Evolutionary conservation across 2,113 vertebrate genomes (phyloP), one percentile per base, ranked within the genome.

Genomic region (Syngnathoides biaculeatus): DNA sequence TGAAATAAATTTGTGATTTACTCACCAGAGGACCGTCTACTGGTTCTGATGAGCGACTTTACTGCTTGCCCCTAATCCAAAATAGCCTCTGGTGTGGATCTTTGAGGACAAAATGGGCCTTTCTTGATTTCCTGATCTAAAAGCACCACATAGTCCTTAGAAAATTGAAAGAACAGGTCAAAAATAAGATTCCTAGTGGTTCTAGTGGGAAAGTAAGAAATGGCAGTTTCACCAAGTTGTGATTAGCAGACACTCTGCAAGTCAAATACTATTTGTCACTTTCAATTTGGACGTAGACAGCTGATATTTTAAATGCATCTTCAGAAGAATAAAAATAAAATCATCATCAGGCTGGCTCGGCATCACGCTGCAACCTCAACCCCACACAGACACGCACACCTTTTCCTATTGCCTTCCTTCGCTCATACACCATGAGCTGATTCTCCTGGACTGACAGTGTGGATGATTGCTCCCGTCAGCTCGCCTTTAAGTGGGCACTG

Each of bases 401-500:
- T 69, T 24, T 82, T 80, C 58, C 43, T 72, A 59, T 68, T 77
- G 64, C 65, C 61, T 40, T 47, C 64, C 39, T 58, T 63, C 26
- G 66, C 53, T 40, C 15, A 43, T 43, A 45, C 77, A 43, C 64
- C 75, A 78, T 65, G 63, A 30, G 65, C 70, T 79, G 78, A 77
- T 73, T 84, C 47, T 11, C 56, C 8, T 39, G 74, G 78, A 83
- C 77, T 89, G 86, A 85, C 84, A 84, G 66, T 55, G 73, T 73
- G 72, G 72, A 83, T 84, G 85, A 88, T 86, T 82, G 40, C 69
- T 79, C 68, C 68, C 86, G 86, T 87, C 88, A 88, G 81, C 71
- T 68, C 43, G 73, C 77, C 76, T 83, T 62, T 85, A 83, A 87
- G 85, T 88, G 86, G 84, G 64, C 73, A 70, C 77, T 72, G 78